A percentile compares a stretch with the other conserved stretches of the same genome.
These are phyloP conservation scores for Hoplodrina ambigua DNA, from an alignment of 2,888 invertebrate species.

Conservation along the genomic window DNA sequence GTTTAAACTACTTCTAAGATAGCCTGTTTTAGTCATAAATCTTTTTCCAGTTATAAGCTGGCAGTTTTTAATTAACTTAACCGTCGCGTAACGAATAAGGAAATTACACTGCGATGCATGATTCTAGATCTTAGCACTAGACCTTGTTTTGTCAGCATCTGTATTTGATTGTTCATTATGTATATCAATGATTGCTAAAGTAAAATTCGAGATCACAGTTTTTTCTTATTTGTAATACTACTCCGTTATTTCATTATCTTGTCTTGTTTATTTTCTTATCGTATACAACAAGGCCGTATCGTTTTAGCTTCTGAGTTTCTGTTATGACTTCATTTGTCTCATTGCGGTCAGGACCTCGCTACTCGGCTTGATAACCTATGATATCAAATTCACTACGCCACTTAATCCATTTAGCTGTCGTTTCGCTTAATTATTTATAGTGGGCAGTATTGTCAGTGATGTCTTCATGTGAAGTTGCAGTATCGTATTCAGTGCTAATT, in stretches of 20 bases:
- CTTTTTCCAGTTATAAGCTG: conserved; percentile 36
- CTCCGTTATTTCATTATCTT: conserved; percentile 47
- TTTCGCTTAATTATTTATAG: conserved; percentile 20
- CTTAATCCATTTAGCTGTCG: conserved; percentile 55
- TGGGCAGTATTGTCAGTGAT: conserved; percentile 28
- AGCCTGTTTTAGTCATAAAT: conserved; percentile 38
- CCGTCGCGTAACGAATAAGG: conserved; percentile 32
- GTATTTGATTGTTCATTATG: not conserved
- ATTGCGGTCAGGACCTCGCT: conserved; percentile 72
- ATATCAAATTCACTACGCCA: conserved; percentile 65
- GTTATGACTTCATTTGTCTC: conserved; percentile 61
- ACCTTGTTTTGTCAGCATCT: not conserved
- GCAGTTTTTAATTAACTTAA: conserved; percentile 45
- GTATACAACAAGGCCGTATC: conserved; percentile 66
- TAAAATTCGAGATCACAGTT: conserved; percentile 35
- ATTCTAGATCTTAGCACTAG: conserved; percentile 7
- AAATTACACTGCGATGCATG: conserved; percentile 19
- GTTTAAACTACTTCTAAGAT: conserved; percentile 1
- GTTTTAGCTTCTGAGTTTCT: conserved; percentile 61
- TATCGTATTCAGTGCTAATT: conserved; percentile 5
- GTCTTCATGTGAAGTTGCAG: conserved; percentile 7
- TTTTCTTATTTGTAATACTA: conserved; percentile 34
- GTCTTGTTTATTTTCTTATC: conserved; percentile 58
- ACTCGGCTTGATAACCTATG: conserved; percentile 76
- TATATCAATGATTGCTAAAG: conserved; percentile 10